Percentiles rank a stretch among this genome's conserved stretches.
phyloP scores from a whole-genome alignment of 2,113 vertebrate genomes.

The Scomber japonicus region DNA sequence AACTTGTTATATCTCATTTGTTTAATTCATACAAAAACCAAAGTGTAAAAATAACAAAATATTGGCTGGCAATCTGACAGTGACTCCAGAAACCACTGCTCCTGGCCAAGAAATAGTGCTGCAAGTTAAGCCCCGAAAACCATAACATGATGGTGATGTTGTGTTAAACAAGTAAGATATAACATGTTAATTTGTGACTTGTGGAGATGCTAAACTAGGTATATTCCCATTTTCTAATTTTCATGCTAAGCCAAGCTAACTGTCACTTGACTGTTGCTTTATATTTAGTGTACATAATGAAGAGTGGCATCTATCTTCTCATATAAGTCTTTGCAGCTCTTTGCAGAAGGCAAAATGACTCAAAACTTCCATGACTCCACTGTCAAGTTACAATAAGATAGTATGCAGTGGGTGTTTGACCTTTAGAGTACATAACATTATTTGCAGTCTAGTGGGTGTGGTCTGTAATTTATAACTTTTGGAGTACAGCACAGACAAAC shows the following conservation, averaged over 20 bases:
- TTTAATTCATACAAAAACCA: neutral
- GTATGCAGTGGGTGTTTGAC: neutral
- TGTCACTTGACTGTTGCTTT: neutral
- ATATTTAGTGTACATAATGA: neutral
- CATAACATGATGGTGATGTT: no score
- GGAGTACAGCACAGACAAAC: neutral
- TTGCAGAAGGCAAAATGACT: no score
- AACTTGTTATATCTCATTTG: neutral
- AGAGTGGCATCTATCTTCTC: neutral
- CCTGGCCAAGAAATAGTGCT: no score
- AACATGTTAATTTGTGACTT: no score
- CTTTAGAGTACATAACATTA: neutral
- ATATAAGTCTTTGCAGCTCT: neutral
- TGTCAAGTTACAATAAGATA: neutral
- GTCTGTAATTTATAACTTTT: conserved; percentile 25
- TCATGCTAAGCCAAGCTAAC: neutral
- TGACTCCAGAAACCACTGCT: no score
- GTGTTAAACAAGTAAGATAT: no score
- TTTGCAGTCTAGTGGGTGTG: conserved; percentile 19
- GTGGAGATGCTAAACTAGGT: neutral
- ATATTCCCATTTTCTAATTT: neutral
- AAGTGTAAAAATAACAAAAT: no score
- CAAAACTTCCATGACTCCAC: no score
- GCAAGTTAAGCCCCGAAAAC: no score
- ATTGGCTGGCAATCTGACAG: no score